Conservation (phyloP, 2,113 vertebrate genomes). For the Atherinomorus stipes region DNA sequence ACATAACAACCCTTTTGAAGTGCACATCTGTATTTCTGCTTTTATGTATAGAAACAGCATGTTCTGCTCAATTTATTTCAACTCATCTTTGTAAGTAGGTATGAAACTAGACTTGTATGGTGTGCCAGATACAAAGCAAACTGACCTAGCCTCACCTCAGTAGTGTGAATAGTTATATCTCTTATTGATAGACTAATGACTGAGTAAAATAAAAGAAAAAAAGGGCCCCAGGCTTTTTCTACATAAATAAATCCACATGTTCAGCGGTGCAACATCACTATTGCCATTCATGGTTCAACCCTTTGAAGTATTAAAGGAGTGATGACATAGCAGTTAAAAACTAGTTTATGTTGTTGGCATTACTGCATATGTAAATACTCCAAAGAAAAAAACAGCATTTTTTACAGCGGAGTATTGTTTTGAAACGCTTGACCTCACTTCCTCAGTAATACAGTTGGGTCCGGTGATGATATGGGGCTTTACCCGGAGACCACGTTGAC, state of each 20-base stretch:
- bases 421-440: no score
- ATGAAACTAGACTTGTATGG: constrained; percentile 20
- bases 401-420: no score
- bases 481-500: no score
- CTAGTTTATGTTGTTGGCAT: no score
- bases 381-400: no score
- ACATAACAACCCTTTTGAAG: constrained; percentile 18
- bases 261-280: neutral
- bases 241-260: neutral
- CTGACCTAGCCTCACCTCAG: constrained; percentile 13
- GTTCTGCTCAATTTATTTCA: constrained; percentile 41
- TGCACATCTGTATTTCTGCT: constrained; percentile 3
- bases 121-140: constrained; percentile 26
- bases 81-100: constrained; percentile 32
- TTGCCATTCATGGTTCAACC: neutral
- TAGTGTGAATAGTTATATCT: constrained; percentile 17
- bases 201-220: no score
- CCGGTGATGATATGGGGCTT: no score
- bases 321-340: no score
- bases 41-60: constrained; percentile 37
- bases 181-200: constrained; percentile 12
- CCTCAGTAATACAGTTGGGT: no score
- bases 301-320: neutral
- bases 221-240: no score
- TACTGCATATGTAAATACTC: no score